Evolutionary conservation across 2,797 vertebrate species (phyloP).

Genomic region (Harpagifer antarcticus): DNA sequence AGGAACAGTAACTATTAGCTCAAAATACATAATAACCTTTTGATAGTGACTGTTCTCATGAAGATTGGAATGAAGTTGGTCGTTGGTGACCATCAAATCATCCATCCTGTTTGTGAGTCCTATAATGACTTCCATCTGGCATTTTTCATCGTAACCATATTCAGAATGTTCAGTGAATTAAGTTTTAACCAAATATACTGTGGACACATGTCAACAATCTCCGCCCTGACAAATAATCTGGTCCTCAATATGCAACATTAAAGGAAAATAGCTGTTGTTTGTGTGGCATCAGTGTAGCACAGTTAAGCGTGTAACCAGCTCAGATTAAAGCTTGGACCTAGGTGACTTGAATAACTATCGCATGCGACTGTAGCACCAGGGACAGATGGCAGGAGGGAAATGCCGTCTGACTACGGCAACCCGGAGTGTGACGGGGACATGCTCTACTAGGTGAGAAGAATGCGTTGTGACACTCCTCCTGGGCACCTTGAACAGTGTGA

Average conservation of each 20-base stretch:
- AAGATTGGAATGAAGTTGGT: neutral
- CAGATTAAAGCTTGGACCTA: slow-evolving; percentile 36
- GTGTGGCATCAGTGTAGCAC: slow-evolving; percentile 24
- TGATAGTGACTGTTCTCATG: neutral
- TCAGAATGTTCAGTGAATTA: slow-evolving; percentile 22
- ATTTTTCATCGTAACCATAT: slow-evolving; percentile 25
- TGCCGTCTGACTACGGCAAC: slow-evolving; percentile 70
- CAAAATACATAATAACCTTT: neutral
- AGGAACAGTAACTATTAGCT: neutral
- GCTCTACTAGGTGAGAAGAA: slow-evolving; percentile 74
- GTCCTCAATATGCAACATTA: slow-evolving; percentile 22
- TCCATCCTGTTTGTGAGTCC: slow-evolving; percentile 27
- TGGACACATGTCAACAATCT: slow-evolving; percentile 2
- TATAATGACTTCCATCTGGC: slow-evolving; percentile 21
- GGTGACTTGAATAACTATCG: slow-evolving; percentile 58
- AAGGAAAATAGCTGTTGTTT: slow-evolving; percentile 7
- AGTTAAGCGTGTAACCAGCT: slow-evolving; percentile 1
- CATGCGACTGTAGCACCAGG: slow-evolving; percentile 49
- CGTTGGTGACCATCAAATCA: slow-evolving; percentile 8
- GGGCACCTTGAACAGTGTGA: slow-evolving; percentile 79
- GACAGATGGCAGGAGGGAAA: slow-evolving; percentile 74
- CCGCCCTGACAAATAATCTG: slow-evolving; percentile 14
- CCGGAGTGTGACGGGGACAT: slow-evolving; percentile 77
- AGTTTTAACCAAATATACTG: slow-evolving; percentile 37
- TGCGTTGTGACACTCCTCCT: slow-evolving; percentile 74